Conservation (phyloP, 2,888 invertebrate genomes). For the Miltochrista miniata region DNA sequence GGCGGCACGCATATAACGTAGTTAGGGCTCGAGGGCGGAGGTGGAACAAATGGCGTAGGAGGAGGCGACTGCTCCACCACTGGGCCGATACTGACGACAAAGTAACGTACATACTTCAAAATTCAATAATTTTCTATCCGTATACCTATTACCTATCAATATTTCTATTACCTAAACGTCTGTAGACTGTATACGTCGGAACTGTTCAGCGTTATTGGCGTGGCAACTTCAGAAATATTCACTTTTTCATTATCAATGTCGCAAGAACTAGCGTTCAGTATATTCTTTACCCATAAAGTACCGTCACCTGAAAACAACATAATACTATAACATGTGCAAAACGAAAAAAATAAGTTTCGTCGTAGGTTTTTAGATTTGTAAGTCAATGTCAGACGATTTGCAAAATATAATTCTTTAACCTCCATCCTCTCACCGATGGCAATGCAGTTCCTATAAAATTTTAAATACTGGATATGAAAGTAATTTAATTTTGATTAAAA, state of each 20-base stretch:
- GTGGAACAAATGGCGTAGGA: slow-evolving; percentile 17
- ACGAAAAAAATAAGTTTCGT: no score
- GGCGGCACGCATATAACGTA: slow-evolving; percentile 61
- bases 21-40: slow-evolving; percentile 29
- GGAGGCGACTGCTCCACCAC: slow-evolving; percentile 11
- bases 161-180: slow-evolving; percentile 15
- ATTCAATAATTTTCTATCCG: background rate
- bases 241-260: slow-evolving; percentile 28
- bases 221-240: background rate
- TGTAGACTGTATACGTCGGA: slow-evolving; percentile 7
- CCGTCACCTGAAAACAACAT: no score
- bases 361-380: no score
- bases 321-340: no score
- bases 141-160: background rate
- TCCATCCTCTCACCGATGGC: no score
- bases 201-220: background rate
- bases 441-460: no score
- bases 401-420: background rate
- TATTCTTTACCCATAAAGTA: slow-evolving; percentile 62
- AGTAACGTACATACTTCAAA: background rate
- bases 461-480: no score
- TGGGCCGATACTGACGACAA: slow-evolving; percentile 47
- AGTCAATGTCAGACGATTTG: no score
- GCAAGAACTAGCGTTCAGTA: slow-evolving; percentile 54
- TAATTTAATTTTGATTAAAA: no score